These are phyloP conservation scores for Drosophila sp. DNA, from an alignment of 1,140 invertebrate genomes.

Conservation along the genomic window DNA sequence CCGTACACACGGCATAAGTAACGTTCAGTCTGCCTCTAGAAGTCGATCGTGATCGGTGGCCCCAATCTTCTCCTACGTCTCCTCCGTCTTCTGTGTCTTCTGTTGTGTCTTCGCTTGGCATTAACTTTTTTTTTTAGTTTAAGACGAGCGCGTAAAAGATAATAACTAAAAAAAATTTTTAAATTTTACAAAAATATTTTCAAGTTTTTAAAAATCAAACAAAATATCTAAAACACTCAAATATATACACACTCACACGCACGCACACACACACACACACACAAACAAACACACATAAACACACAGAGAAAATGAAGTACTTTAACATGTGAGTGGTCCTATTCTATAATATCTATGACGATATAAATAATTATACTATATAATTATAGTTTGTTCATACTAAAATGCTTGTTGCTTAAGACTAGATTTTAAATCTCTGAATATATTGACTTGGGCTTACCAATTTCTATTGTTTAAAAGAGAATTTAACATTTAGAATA, in stretches of 20 bases:
- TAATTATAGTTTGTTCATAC: background rate
- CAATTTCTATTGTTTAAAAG: slow-evolving; percentile 16
- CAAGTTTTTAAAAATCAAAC: slow-evolving; percentile 3
- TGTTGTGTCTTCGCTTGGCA: slow-evolving; percentile 13
- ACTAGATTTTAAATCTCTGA: slow-evolving; percentile 15
- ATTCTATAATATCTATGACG: background rate
- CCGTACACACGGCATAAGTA: slow-evolving; percentile 77
- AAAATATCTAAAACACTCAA: slow-evolving; percentile 26
- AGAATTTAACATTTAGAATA: too few species aligned
- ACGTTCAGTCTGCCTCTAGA: slow-evolving; percentile 80
- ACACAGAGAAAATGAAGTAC: slow-evolving; percentile 76
- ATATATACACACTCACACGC: background rate
- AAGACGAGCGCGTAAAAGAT: slow-evolving; percentile 26
- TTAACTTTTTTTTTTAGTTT: slow-evolving; percentile 52
- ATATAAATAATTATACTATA: background rate
- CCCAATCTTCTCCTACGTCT: slow-evolving; percentile 11
- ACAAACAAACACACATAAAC: slow-evolving; percentile 40
- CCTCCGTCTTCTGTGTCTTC: slow-evolving; percentile 4
- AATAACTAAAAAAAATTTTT: background rate
- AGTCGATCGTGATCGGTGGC: slow-evolving; percentile 78
- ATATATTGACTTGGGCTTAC: slow-evolving; percentile 9
- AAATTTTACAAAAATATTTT: slow-evolving; percentile 21
- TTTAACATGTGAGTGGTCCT: slow-evolving; percentile 79
- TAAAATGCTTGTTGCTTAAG: slow-evolving; percentile 5
- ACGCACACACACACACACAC: slow-evolving; percentile 11